Conservation (phyloP, 92 coral and sea anemone genomes). For the Zoanthus solanderi region DNA sequence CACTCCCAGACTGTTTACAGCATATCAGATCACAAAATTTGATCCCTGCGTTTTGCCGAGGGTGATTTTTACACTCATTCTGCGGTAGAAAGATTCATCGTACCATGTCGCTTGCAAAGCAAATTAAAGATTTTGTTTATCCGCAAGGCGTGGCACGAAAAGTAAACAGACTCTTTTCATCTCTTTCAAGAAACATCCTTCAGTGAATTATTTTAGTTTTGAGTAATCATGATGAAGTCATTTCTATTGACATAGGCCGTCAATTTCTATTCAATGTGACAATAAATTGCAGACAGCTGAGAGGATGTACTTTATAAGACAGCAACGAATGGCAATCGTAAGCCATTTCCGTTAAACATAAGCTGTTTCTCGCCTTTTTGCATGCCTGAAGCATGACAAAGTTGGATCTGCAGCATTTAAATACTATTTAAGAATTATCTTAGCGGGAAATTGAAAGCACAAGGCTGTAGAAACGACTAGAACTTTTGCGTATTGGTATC, state of each 20-base stretch:
- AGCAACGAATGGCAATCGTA: background rate
- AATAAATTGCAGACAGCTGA: background rate
- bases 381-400: conserved; percentile 5
- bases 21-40: conserved; percentile 39
- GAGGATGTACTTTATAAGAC: background rate
- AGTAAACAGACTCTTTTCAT: background rate
- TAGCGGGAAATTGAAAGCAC: background rate
- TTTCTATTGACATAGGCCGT: background rate
- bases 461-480: background rate
- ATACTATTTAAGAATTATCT: background rate
- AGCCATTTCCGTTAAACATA: background rate
- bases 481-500: background rate
- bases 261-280: conserved; percentile 6
- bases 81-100: background rate
- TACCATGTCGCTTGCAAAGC: background rate
- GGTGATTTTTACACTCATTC: conserved; percentile 9
- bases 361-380: conserved; percentile 3
- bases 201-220: background rate
- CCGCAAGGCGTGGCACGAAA: background rate
- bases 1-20: conserved; percentile 51
- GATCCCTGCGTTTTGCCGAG: background rate
- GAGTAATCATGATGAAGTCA: background rate
- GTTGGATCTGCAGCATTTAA: conserved; percentile 1
- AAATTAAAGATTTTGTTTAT: background rate
- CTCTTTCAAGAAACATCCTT: background rate